Evolutionary conservation across 2,113 vertebrate genomes (phyloP), one percentile per base, ranked within the genome.

Genomic region (Paramormyrops kingsleyae): DNA sequence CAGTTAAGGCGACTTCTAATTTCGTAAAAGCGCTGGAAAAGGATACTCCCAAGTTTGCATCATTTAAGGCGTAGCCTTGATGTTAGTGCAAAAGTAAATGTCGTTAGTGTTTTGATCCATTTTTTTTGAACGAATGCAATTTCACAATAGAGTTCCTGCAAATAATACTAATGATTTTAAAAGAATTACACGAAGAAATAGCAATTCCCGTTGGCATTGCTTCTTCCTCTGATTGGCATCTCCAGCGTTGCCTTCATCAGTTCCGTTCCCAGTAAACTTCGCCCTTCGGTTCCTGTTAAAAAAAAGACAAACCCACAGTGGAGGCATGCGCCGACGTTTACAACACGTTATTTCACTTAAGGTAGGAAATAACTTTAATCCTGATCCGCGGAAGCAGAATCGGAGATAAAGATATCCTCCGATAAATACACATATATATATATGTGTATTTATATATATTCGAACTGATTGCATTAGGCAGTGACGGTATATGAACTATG

Each of bases 211-310:
- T 39, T 17, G 42, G 44, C 44, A 35, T n/a, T 13, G 49, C n/a
- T 87, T 15, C 27, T 47, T 31, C 24, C 44, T 44, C 21, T 31
- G 84, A 6, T 84, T 84, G 39, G 44, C 39, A 44, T 84, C 47
- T 59, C 46, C 66, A 9, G 44, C n/a, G 27, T 49, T 10, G 17
- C 66, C 87, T 83, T 46, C 90, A 83, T 88, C 89, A 49, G 87
- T 88, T 88, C 90, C 90, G 87, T 87, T 88, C 49, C 74, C 66
- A 12, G n/a, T 59, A 83, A 88, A 83, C 90, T 90, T 83, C 50
- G 74, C 52, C 74, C 87, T 47, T 62, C 15, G 74, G 87, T 90
- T 90, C 90, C 90, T 90, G 90, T 62, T 88, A 44, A 85, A 83
- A 83, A 85, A 83, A 88, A 88, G 74, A 90, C 87, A 84, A 90